Conservation (phyloP, 1,140 invertebrate genomes). For the Trachymyrmex septentrionalis region DNA sequence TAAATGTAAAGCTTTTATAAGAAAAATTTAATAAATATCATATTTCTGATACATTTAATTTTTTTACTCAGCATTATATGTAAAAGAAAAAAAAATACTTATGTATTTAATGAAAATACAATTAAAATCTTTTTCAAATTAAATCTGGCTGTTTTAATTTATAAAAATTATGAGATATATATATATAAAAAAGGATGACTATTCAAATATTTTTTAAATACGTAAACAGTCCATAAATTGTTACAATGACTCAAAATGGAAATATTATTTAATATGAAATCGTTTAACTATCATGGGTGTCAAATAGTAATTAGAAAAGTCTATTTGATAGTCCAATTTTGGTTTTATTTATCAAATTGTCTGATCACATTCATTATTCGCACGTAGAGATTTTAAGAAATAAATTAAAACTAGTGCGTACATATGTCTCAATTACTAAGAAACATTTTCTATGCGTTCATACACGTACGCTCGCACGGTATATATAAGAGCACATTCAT, state of each 20-base stretch:
- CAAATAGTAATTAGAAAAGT: conserved; percentile 11
- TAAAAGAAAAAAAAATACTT: neutral
- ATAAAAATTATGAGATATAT: neutral
- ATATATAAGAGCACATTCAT: conserved; percentile 71
- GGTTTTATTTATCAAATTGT: conserved; percentile 61
- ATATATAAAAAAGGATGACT: neutral
- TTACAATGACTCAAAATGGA: neutral
- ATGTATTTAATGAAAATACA: conserved; percentile 6
- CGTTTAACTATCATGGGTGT: neutral
- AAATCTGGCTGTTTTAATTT: neutral
- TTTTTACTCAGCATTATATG: conserved; percentile 21
- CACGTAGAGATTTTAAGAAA: conserved; percentile 44
- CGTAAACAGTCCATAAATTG: conserved; percentile 8
- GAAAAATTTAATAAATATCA: neutral
- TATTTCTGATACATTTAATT: neutral
- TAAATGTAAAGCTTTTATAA: conserved; percentile 3
- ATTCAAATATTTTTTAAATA: neutral
- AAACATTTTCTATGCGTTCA: conserved; percentile 39
- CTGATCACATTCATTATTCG: conserved; percentile 34
- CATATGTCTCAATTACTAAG: conserved; percentile 35
- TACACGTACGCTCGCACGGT: conserved; percentile 9
- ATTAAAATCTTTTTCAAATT: neutral
- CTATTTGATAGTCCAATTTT: conserved; percentile 26
- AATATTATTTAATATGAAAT: neutral
- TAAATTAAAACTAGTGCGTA: conserved; percentile 51